Evolutionary conservation across 2,113 vertebrate species (phyloP).

Genomic region (Phyllopteryx taeniolatus): DNA sequence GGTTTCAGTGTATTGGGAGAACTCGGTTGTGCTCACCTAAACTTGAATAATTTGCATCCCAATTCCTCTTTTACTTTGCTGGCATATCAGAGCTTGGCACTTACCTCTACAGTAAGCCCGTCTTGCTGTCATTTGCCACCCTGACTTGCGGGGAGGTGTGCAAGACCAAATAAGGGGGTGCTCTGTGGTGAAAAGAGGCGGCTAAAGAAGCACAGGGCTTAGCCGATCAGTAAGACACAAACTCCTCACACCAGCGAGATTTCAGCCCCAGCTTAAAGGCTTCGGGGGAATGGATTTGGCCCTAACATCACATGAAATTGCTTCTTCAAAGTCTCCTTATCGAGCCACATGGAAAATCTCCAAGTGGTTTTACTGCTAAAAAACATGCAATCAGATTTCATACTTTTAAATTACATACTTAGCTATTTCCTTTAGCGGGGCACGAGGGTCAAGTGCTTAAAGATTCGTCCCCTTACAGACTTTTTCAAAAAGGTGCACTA

Average conservation of each 20-base stretch:
- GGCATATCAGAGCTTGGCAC: neutral
- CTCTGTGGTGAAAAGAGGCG: slow-evolving; percentile 39
- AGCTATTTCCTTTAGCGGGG: slow-evolving; percentile 55
- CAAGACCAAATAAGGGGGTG: slow-evolving; percentile 37
- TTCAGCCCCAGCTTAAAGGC: slow-evolving; percentile 66
- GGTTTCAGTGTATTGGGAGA: neutral
- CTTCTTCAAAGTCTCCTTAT: slow-evolving; percentile 71
- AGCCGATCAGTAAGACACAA: slow-evolving; percentile 64
- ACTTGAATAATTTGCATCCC: neutral
- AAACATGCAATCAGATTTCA: slow-evolving; percentile 69
- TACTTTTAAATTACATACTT: slow-evolving; percentile 69
- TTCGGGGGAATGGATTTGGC: slow-evolving; percentile 64
- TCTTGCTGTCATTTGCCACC: slow-evolving; percentile 15
- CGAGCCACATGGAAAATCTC: slow-evolving; percentile 52
- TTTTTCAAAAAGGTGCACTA: slow-evolving; percentile 48
- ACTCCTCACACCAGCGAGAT: slow-evolving; percentile 66
- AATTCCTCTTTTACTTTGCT: slow-evolving; percentile 7
- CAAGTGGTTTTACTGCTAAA: slow-evolving; percentile 59
- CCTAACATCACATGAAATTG: slow-evolving; percentile 69
- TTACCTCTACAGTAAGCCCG: slow-evolving; percentile 19
- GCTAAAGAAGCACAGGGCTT: slow-evolving; percentile 47
- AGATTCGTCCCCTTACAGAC: slow-evolving; percentile 57
- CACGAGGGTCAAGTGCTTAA: slow-evolving; percentile 61
- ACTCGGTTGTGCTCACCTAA: neutral
- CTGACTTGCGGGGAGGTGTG: slow-evolving; percentile 14